These are phyloP conservation scores for Eumaeus atala DNA, from an alignment of 1,140 invertebrate species.

Conservation along the genomic window DNA sequence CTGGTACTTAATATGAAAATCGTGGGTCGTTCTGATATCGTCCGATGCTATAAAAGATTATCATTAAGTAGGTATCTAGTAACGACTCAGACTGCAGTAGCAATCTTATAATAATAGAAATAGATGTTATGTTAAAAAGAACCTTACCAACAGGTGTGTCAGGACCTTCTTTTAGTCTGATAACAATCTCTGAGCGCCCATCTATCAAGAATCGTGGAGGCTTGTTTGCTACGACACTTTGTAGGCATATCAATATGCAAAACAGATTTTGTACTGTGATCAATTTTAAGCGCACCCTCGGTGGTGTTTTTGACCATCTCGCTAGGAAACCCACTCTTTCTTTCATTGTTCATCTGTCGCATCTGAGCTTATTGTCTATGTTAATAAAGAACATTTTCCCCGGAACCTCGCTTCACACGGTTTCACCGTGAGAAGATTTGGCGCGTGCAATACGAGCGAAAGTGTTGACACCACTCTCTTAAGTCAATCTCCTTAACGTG, in stretches of 20 bases:
- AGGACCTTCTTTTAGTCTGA: constrained; percentile 89
- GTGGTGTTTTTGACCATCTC: constrained; percentile 30
- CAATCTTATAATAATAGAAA: no score
- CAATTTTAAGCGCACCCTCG: constrained; percentile 55
- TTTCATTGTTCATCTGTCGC: constrained; percentile 59
- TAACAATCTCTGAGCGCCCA: constrained; percentile 90
- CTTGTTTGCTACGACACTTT: constrained; percentile 76
- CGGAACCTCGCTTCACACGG: constrained; percentile 55
- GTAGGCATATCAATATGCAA: constrained; percentile 29
- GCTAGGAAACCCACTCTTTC: constrained; percentile 28
- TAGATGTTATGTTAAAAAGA: no score
- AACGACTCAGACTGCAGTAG: no score
- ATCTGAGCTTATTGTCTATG: constrained; percentile 44
- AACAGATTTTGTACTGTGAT: constrained; percentile 27
- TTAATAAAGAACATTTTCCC: constrained; percentile 58
- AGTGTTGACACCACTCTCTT: constrained; percentile 48
- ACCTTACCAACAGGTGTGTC: constrained; percentile 88
- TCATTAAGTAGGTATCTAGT: no score
- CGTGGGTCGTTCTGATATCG: no score
- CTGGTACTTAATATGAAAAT: no score
- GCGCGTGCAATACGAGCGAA: constrained; percentile 51
- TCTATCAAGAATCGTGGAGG: constrained; percentile 89
- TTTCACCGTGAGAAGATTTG: constrained; percentile 59
- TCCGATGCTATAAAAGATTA: no score
- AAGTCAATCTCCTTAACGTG: constrained; percentile 49